Conservation (phyloP, 2,888 invertebrate genomes). For the Aleiodes leptofemur region DNA sequence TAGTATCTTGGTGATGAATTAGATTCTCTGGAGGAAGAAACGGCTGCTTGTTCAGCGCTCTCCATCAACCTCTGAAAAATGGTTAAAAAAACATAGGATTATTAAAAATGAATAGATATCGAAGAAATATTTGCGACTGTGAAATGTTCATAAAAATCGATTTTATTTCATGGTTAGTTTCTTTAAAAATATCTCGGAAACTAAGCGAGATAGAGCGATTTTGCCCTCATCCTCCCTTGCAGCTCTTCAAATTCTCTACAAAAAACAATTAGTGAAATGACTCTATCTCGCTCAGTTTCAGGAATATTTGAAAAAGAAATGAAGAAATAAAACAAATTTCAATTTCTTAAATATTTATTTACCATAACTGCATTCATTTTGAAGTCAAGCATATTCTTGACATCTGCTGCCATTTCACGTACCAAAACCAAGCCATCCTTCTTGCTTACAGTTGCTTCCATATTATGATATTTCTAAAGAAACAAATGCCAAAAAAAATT, state of each 20-base stretch:
- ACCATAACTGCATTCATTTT: slow-evolving; percentile 95
- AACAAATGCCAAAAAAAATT: slow-evolving; percentile 1
- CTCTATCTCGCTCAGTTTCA: not conserved
- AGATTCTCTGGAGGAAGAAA: slow-evolving; percentile 79
- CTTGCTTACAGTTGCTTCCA: slow-evolving; percentile 85
- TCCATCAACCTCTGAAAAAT: slow-evolving; percentile 89
- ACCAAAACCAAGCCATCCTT: slow-evolving; percentile 91
- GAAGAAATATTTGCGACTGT: too few relatives aligned
- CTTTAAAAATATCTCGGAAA: too few relatives aligned
- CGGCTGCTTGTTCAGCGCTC: slow-evolving; percentile 91
- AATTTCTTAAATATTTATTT: slow-evolving; percentile 71
- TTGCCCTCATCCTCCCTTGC: too few relatives aligned
- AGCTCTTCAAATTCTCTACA: too few relatives aligned
- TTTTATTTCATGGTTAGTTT: too few relatives aligned
- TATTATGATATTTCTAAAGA: slow-evolving; percentile 86
- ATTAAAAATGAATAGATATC: not conserved
- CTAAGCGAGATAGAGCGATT: too few relatives aligned
- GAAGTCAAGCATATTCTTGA: slow-evolving; percentile 95
- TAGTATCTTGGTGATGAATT: slow-evolving; percentile 82
- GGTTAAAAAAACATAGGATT: slow-evolving; percentile 24
- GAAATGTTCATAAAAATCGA: not conserved
- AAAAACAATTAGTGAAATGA: too few relatives aligned
- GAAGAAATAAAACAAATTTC: not conserved
- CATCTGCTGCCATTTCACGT: slow-evolving; percentile 91
- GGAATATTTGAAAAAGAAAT: slow-evolving; percentile 20